These are phyloP conservation scores for Platysternon megacephalum DNA, from an alignment of 2,113 vertebrate species.

Conservation along the genomic window DNA sequence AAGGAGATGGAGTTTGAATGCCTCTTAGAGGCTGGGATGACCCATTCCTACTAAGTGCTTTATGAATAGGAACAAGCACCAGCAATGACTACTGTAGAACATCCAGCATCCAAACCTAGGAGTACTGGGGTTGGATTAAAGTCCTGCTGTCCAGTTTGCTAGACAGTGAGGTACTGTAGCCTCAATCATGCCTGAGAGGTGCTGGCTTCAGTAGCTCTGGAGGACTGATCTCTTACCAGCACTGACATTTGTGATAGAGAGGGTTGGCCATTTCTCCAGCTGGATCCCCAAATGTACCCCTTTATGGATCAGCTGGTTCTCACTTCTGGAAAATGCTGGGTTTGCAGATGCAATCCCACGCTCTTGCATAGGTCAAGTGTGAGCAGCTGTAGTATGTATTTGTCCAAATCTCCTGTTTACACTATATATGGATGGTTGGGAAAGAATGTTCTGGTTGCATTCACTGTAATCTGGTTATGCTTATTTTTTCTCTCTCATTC, in stretches of 20 bases:
- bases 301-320: neutral
- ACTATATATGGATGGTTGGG: neutral
- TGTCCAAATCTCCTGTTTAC: neutral
- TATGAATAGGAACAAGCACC: neutral
- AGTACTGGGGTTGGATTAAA: neutral
- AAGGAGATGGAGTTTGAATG: neutral
- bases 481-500: neutral
- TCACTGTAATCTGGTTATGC: neutral
- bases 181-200: neutral
- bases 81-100: neutral
- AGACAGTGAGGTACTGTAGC: neutral
- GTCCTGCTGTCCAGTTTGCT: neutral
- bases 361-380: neutral
- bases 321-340: neutral
- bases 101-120: neutral
- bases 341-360: rapidly evolving
- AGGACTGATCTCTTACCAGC: neutral
- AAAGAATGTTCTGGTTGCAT: neutral
- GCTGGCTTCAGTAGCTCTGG: neutral
- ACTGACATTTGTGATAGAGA: neutral
- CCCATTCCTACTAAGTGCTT: neutral
- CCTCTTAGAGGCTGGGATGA: neutral
- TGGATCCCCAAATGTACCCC: neutral
- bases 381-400: neutral
- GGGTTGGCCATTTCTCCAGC: neutral